A percentile compares a stretch with the other conserved stretches of the same genome.
Conservation (phyloP, 2,888 invertebrate species). For the Scaptomyza parva region DNA sequence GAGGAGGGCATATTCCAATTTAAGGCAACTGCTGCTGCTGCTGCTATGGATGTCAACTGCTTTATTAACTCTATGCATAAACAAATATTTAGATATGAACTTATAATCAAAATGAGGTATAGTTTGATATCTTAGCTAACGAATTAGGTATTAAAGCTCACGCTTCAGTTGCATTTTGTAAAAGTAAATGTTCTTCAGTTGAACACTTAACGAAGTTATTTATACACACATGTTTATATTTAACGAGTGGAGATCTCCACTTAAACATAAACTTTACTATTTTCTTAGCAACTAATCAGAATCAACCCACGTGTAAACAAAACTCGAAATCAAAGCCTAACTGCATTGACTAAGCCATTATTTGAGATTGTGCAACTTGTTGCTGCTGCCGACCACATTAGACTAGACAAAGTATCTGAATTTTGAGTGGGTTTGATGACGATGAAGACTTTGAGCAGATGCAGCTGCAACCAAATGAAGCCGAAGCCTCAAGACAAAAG, state of each 20-base stretch:
- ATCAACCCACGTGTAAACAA: slow-evolving; percentile 52
- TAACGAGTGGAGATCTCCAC: background rate
- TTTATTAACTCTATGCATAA: slow-evolving; percentile 61
- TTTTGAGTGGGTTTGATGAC: slow-evolving; percentile 72
- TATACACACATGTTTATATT: background rate
- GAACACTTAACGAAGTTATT: background rate
- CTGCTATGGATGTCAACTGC: slow-evolving; percentile 39
- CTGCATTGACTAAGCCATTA: slow-evolving; percentile 30
- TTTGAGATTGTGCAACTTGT: slow-evolving; percentile 64
- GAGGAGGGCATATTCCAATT: background rate
- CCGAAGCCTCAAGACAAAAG: slow-evolving; percentile 37
- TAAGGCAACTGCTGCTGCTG: slow-evolving; percentile 21
- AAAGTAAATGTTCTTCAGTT: too few relatives aligned
- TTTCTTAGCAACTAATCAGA: slow-evolving; percentile 47
- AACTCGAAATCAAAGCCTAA: slow-evolving; percentile 21
- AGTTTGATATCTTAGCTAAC: too few relatives aligned
- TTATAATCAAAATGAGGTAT: background rate
- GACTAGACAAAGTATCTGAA: slow-evolving; percentile 46
- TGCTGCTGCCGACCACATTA: slow-evolving; percentile 58
- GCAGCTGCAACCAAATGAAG: slow-evolving; percentile 37
- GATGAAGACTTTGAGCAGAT: slow-evolving; percentile 45
- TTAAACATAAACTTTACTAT: background rate
- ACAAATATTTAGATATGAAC: slow-evolving; percentile 21
- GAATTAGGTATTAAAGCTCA: too few relatives aligned
- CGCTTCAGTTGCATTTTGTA: too few relatives aligned